These are phyloP conservation scores for Dermatemys mawii DNA, from an alignment of 2,113 vertebrate genomes.

Conservation along the genomic window DNA sequence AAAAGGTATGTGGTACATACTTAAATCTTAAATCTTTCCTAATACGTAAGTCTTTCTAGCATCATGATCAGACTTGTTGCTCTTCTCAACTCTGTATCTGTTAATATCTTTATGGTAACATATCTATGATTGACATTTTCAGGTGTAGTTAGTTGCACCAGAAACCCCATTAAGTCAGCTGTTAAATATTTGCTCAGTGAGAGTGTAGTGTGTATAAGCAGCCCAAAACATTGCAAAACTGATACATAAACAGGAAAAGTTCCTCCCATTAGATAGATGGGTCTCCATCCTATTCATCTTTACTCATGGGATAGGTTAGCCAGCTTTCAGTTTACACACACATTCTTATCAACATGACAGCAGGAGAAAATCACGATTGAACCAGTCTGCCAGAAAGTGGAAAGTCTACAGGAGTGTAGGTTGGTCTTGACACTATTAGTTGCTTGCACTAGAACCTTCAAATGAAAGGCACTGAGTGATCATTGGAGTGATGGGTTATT, in stretches of 20 bases:
- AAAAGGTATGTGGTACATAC: neutral
- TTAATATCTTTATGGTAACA: rapidly evolving
- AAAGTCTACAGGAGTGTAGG: neutral
- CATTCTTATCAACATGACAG: neutral
- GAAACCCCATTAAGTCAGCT: neutral
- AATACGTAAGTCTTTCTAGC: neutral
- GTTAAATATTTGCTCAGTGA: neutral
- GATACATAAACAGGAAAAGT: neutral
- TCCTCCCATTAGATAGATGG: neutral
- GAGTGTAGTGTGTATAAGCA: neutral
- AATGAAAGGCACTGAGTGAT: neutral
- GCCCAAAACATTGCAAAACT: neutral
- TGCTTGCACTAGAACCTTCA: neutral
- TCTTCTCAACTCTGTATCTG: neutral
- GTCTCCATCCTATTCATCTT: neutral
- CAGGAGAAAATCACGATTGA: neutral
- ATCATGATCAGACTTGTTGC: neutral
- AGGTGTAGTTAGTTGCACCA: rapidly evolving
- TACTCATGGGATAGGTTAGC: neutral
- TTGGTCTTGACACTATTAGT: neutral
- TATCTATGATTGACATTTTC: neutral
- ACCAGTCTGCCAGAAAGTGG: neutral
- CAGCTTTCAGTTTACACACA: neutral
- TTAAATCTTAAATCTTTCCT: neutral
- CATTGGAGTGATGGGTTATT: neutral